Conservation (phyloP, 2,888 invertebrate genomes). For the Lasioglossum pauxillum region DNA sequence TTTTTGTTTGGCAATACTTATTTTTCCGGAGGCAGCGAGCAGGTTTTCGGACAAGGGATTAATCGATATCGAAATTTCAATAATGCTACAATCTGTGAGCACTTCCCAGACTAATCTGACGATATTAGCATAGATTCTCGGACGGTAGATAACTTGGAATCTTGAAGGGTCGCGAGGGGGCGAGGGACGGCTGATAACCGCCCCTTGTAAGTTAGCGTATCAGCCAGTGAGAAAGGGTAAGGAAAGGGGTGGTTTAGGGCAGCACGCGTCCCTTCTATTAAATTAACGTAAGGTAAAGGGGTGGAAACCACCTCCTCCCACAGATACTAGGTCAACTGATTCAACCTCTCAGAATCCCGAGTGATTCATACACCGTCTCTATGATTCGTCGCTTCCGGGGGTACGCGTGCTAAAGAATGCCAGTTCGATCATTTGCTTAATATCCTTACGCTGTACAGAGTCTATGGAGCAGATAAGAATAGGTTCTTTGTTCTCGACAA, state of each 20-base stretch:
- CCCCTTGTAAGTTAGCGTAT: constrained; percentile 80
- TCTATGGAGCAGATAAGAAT: constrained; percentile 41
- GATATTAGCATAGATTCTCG: constrained; percentile 80
- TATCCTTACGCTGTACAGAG: background rate
- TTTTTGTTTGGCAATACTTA: background rate
- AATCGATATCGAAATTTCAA: constrained; percentile 70
- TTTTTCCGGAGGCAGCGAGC: background rate
- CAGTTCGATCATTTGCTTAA: constrained; percentile 8
- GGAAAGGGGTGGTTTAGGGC: constrained; percentile 77
- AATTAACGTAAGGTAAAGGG: constrained; percentile 81
- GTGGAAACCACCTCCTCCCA: constrained; percentile 72
- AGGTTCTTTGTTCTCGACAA: constrained; percentile 51
- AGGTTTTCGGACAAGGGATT: constrained; percentile 12
- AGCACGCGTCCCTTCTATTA: constrained; percentile 82
- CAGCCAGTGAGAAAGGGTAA: constrained; percentile 73
- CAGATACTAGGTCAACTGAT: constrained; percentile 77
- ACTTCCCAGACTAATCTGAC: constrained; percentile 73
- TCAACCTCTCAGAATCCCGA: constrained; percentile 67
- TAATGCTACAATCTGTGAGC: constrained; percentile 69
- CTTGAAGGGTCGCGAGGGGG: constrained; percentile 76
- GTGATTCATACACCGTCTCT: constrained; percentile 51
- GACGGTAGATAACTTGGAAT: constrained; percentile 78
- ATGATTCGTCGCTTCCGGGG: constrained; percentile 4
- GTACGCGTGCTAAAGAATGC: background rate
- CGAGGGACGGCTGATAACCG: constrained; percentile 80